These are phyloP conservation scores for Tenthredo amoena DNA, from an alignment of 2,888 invertebrate species.

Conservation along the genomic window DNA sequence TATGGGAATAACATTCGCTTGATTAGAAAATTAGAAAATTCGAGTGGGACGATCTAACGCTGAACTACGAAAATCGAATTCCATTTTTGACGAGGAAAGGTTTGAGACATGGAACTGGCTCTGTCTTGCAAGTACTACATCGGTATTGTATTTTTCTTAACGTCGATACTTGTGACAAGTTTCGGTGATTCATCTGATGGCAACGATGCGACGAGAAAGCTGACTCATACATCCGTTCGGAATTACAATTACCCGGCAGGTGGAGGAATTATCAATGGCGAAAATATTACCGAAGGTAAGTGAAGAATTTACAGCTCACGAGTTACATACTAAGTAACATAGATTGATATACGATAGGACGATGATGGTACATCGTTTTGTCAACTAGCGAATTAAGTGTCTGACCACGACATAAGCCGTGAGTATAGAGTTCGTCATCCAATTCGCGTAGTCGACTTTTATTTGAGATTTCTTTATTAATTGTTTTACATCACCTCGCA, in stretches of 20 bases:
- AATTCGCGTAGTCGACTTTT: not conserved
- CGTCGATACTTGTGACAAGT: not conserved
- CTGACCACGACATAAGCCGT: not conserved
- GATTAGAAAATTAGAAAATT: not conserved
- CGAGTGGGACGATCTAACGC: not conserved
- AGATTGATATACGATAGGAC: not conserved
- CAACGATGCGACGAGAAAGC: not conserved
- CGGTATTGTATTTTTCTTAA: not conserved
- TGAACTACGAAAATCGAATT: not conserved
- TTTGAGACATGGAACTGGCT: not conserved
- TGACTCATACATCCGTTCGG: slow-evolving; percentile 62
- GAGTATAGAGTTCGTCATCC: not conserved
- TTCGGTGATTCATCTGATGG: not conserved
- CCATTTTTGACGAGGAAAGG: not conserved
- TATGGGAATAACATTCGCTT: not conserved
- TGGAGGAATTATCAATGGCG: not conserved
- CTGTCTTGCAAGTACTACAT: not conserved
- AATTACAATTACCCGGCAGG: slow-evolving; percentile 56
- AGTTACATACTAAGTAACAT: not conserved
- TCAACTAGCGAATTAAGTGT: not conserved
- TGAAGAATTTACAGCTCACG: not conserved
- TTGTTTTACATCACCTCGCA: not conserved
- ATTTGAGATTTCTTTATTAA: not conserved
- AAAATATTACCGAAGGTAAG: not conserved
- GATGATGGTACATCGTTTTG: not conserved